phyloP scores from a whole-genome alignment of 2,797 vertebrate species.

The Clarias laeviceps region DNA sequence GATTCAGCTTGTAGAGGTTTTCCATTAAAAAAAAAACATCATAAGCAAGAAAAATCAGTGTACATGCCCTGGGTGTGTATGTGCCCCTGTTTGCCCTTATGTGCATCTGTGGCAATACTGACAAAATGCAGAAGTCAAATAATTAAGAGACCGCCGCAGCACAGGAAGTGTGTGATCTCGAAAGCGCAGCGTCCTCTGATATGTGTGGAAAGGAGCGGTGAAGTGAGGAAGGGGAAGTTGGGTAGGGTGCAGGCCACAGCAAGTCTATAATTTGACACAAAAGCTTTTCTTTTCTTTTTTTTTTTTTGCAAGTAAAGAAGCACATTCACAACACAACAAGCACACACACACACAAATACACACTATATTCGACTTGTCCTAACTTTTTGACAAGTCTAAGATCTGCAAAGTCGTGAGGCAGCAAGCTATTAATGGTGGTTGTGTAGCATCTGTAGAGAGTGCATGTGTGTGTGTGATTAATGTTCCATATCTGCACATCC shows the following conservation, averaged over 20 bases:
- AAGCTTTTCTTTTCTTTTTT: constrained; percentile 6
- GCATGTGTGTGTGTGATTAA: neutral
- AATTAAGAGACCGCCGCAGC: constrained; percentile 75
- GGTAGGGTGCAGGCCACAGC: constrained; percentile 32
- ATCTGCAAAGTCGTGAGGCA: neutral
- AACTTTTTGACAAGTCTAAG: neutral
- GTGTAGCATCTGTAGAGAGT: neutral
- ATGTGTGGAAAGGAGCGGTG: constrained; percentile 59
- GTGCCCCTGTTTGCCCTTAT: neutral
- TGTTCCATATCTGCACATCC: neutral
- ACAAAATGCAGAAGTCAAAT: constrained; percentile 42
- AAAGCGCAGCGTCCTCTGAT: constrained; percentile 72
- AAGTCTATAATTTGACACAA: constrained; percentile 42
- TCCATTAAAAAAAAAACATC: neutral
- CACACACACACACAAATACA: constrained; percentile 15
- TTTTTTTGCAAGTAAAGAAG: constrained; percentile 35
- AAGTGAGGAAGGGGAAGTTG: constrained; percentile 50
- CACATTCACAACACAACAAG: neutral
- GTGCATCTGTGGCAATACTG: neutral
- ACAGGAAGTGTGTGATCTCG: constrained; percentile 76
- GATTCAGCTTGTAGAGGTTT: neutral
- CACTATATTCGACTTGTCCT: constrained; percentile 18
- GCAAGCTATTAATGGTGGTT: neutral
- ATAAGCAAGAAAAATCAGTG: neutral
- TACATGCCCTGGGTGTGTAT: neutral